Conservation (phyloP, 2,888 invertebrate genomes). For the Harmothoe impar region DNA sequence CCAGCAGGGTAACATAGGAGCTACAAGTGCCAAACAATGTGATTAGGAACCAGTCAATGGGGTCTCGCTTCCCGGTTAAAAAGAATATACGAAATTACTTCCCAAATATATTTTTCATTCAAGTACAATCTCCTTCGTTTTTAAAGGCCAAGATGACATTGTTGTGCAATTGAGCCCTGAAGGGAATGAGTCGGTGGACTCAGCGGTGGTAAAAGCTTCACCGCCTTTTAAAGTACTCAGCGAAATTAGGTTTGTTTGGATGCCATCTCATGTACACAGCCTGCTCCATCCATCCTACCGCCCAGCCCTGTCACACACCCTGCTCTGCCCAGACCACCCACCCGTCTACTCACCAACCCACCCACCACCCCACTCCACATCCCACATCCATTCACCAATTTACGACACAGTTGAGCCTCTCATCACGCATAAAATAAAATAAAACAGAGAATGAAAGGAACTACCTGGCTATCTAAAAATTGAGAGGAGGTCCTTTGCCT, state of each 20-base stretch:
- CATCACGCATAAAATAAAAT: background rate
- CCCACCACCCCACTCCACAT: no score
- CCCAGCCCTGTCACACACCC: background rate
- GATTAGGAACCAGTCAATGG: no score
- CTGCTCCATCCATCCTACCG: background rate
- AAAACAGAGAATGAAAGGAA: background rate
- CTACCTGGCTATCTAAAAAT: slow-evolving; percentile 1
- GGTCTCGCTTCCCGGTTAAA: no score
- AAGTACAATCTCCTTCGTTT: background rate
- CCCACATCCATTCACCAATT: no score
- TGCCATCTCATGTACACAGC: background rate
- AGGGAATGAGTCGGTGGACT: background rate
- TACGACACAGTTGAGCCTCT: no score
- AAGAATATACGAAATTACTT: no score
- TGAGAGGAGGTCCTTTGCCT: background rate
- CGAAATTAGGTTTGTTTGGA: slow-evolving; percentile 32
- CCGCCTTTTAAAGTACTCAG: background rate
- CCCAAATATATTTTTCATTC: background rate
- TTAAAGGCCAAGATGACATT: background rate
- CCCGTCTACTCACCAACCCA: background rate
- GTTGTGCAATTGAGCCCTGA: background rate
- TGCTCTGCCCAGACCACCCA: background rate
- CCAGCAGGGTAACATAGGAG: no score
- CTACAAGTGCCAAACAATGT: no score
- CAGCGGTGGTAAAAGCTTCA: background rate